A percentile compares a stretch with the other conserved stretches of the same genome.
Evolutionary conservation across 1,140 invertebrate genomes (phyloP).

Genomic region (Caenorhabditis inopinata): DNA sequence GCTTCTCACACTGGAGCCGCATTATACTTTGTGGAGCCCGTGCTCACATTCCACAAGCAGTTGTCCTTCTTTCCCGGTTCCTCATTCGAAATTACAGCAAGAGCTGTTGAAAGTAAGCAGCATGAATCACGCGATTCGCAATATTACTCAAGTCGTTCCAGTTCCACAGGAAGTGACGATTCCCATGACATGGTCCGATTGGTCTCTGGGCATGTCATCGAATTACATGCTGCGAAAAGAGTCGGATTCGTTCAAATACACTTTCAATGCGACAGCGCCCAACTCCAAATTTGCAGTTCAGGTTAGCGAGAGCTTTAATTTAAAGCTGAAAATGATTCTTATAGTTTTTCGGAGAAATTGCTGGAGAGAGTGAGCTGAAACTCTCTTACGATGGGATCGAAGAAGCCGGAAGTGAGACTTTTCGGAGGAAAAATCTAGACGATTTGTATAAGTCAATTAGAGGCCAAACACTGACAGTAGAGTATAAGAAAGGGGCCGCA

Average conservation of each 20-base stretch:
- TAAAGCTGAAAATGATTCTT: not conserved
- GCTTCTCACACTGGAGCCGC: not conserved
- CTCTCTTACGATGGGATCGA: not conserved
- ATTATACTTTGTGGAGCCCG: not conserved
- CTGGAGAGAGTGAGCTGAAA: not conserved
- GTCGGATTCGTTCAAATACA: conserved; percentile 9
- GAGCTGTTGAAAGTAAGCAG: not conserved
- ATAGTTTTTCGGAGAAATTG: conserved; percentile 14
- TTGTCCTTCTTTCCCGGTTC: not conserved
- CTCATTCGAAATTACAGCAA: not conserved
- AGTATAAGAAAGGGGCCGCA: not conserved
- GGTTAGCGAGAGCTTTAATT: not conserved
- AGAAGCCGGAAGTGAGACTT: conserved; percentile 14
- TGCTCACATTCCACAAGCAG: conserved; percentile 29
- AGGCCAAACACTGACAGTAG: not conserved
- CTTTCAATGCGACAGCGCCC: not conserved
- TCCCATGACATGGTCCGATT: not conserved
- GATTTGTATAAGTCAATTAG: not conserved
- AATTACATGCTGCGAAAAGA: conserved; percentile 16
- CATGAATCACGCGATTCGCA: not conserved
- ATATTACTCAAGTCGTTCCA: not conserved
- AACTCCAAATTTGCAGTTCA: not conserved
- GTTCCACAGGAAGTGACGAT: not conserved
- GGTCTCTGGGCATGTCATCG: not conserved
- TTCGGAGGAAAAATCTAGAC: not conserved